These are phyloP conservation scores for Drosophila funebris DNA, from an alignment of 1,140 invertebrate species.

Conservation along the genomic window DNA sequence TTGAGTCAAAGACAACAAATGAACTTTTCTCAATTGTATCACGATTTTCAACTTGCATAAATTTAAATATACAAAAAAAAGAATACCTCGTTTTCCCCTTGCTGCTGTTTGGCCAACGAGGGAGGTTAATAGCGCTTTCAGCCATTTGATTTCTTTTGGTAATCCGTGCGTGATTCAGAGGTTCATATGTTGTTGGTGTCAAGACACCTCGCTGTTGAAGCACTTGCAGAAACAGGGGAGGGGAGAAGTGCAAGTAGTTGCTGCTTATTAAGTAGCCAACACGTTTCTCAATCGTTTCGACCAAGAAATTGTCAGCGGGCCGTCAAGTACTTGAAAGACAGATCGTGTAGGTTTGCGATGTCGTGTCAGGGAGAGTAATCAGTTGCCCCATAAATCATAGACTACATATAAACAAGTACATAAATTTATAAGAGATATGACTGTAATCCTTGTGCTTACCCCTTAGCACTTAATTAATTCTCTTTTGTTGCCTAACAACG, in stretches of 20 bases:
- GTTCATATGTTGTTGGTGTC: slow-evolving; percentile 62
- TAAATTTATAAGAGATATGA: not conserved
- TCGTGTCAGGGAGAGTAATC: slow-evolving; percentile 22
- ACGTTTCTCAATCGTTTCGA: slow-evolving; percentile 20
- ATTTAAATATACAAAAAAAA: slow-evolving; percentile 39
- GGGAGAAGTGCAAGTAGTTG: not conserved
- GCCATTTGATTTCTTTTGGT: slow-evolving; percentile 53
- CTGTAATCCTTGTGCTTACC: not conserved
- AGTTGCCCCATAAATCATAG: slow-evolving; percentile 28
- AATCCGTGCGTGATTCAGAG: slow-evolving; percentile 58
- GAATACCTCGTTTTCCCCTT: not conserved
- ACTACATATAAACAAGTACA: slow-evolving; percentile 6
- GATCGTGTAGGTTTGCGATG: slow-evolving; percentile 39
- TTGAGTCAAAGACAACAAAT: slow-evolving; percentile 59
- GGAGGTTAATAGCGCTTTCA: slow-evolving; percentile 40
- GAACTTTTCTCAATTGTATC: slow-evolving; percentile 75
- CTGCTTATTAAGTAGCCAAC: slow-evolving; percentile 32
- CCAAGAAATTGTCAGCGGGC: slow-evolving; percentile 50
- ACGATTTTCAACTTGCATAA: slow-evolving; percentile 78
- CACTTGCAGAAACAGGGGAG: not conserved
- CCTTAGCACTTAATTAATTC: not conserved
- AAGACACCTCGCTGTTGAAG: too few species aligned
- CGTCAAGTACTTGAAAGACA: slow-evolving; percentile 30
- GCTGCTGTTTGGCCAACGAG: slow-evolving; percentile 23
- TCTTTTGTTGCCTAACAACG: not conserved